Conservation (phyloP, 2,113 vertebrate genomes). For the Heliornis fulica region DNA sequence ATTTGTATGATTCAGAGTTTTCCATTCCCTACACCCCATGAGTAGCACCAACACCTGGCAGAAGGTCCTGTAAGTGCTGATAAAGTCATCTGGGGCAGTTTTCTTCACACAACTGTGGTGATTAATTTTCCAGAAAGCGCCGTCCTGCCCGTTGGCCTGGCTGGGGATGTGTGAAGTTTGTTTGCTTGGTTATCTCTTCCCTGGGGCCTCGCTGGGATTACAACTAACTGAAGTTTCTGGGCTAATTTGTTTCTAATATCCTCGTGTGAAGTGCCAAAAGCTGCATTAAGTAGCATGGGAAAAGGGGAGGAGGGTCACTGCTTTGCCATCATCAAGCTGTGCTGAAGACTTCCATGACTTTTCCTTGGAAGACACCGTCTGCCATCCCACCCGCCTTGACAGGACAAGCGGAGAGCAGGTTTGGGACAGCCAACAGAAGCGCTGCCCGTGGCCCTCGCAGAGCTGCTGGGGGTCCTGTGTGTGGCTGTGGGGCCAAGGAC, state of each 20-base stretch:
- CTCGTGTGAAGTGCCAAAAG: background rate
- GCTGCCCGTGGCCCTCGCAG: background rate
- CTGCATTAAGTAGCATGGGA: background rate
- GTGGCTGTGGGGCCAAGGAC: background rate
- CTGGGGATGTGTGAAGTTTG: background rate
- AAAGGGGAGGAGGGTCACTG: background rate
- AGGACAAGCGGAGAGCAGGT: no score
- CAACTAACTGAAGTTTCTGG: background rate
- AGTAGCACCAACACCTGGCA: background rate
- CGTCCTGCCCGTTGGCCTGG: background rate
- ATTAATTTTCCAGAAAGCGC: background rate
- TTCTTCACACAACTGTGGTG: background rate
- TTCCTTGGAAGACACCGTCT: background rate
- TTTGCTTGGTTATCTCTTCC: conserved; percentile 13
- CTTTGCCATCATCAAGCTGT: background rate
- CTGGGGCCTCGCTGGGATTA: background rate
- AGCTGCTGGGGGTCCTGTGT: fast-evolving
- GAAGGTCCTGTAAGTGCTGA: background rate
- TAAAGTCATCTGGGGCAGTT: fast-evolving
- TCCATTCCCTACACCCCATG: fast-evolving
- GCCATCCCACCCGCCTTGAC: no score
- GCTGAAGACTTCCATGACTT: background rate
- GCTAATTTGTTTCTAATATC: conserved; percentile 33
- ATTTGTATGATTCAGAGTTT: no score
- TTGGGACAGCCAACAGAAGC: no score